phyloP scores from a whole-genome alignment of 2,888 invertebrate species.

The Tenodera sinensis region DNA sequence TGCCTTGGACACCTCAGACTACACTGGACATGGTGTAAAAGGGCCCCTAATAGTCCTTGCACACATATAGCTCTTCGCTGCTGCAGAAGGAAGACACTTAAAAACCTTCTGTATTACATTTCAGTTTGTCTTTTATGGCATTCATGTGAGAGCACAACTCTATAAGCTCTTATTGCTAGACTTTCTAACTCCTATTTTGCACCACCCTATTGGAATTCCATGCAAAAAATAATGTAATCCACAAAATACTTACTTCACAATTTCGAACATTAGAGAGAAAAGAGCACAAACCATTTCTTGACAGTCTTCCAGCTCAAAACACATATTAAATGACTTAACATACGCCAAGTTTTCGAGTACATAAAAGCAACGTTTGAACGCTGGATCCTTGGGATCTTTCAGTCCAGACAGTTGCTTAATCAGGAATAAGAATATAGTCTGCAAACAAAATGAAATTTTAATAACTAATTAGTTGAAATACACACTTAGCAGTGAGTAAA shows the following conservation, averaged over 20 bases:
- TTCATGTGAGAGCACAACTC: no score
- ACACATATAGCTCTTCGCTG: no score
- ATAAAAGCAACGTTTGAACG: slow-evolving; percentile 97
- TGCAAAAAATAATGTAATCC: neutral
- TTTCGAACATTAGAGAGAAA: slow-evolving; percentile 91
- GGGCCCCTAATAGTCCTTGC: no score
- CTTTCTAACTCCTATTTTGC: no score
- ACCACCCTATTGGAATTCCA: no score
- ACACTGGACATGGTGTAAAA: no score
- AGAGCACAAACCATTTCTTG: slow-evolving; percentile 94
- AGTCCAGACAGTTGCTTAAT: slow-evolving; percentile 91
- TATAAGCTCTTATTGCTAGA: no score
- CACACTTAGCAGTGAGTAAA: no score
- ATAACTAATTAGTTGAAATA: neutral
- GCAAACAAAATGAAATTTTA: slow-evolving; percentile 40
- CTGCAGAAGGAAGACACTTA: no score
- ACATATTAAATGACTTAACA: slow-evolving; percentile 98
- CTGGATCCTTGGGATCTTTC: slow-evolving; percentile 93
- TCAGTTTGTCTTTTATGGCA: no score
- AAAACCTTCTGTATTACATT: no score
- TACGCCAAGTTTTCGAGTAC: slow-evolving; percentile 94
- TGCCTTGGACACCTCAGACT: no score
- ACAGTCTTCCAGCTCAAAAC: slow-evolving; percentile 95
- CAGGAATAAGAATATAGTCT: slow-evolving; percentile 88
- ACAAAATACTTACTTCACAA: slow-evolving; percentile 76